phyloP scores from a whole-genome alignment of 1,140 invertebrate genomes.

The Meloidogyne chitwoodi region DNA sequence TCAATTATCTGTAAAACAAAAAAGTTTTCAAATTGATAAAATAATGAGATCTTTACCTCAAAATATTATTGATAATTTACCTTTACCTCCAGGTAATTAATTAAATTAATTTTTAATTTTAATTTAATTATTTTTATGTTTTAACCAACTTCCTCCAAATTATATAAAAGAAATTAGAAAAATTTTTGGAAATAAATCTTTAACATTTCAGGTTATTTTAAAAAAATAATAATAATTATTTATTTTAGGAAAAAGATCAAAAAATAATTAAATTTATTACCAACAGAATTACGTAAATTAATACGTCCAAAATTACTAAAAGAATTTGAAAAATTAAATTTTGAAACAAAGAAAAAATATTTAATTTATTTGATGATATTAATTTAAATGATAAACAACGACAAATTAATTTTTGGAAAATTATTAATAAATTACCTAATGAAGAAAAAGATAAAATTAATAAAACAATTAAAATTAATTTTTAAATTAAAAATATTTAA shows the following conservation, averaged over 20 bases:
- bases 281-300: conserved; percentile 11
- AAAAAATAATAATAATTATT: neutral
- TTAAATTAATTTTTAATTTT: neutral
- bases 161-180: conserved; percentile 21
- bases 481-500: neutral
- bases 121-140: conserved; percentile 8
- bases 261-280: conserved; percentile 31
- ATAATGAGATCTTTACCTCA: conserved; percentile 28
- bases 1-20: conserved; percentile 26
- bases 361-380: conserved; percentile 25
- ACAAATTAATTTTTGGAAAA: conserved; percentile 27
- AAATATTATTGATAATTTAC: conserved; percentile 35
- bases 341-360: conserved; percentile 29
- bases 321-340: conserved; percentile 14
- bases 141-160: conserved; percentile 33
- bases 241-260: conserved; percentile 23
- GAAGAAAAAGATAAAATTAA: conserved; percentile 14
- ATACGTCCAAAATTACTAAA: conserved; percentile 29
- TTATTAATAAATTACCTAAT: conserved; percentile 21
- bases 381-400: conserved; percentile 20
- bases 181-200: conserved; percentile 26
- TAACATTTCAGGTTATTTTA: conserved; percentile 2
- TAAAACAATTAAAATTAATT: neutral
- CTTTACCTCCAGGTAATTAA: conserved; percentile 16
- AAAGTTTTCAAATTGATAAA: conserved; percentile 31